These are phyloP conservation scores for Adelognathus sp. DNA, from an alignment of 2,888 invertebrate genomes.

Conservation along the genomic window DNA sequence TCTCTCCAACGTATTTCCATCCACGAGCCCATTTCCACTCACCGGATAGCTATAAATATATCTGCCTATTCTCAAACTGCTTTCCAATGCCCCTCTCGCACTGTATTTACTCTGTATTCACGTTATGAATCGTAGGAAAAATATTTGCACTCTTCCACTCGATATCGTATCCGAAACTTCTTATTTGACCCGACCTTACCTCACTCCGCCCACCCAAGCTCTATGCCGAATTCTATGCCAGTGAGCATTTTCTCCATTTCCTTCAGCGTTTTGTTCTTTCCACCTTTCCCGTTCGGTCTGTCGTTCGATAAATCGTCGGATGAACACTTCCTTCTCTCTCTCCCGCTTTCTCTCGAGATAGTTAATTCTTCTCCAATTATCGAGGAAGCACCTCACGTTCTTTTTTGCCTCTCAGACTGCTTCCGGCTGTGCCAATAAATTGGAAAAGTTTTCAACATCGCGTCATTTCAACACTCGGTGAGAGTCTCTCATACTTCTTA, in stretches of 20 bases:
- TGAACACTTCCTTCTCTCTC: constrained; percentile 5
- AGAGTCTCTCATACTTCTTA: background rate
- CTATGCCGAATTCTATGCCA: constrained; percentile 5
- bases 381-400: constrained; percentile 37
- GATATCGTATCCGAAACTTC: constrained; percentile 58
- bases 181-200: constrained; percentile 57
- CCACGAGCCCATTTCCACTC: background rate
- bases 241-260: constrained; percentile 21
- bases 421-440: constrained; percentile 46
- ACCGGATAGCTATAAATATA: background rate
- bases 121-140: constrained; percentile 60
- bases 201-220: background rate
- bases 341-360: constrained; percentile 30
- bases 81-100: constrained; percentile 18
- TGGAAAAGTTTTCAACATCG: constrained; percentile 48
- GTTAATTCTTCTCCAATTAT: constrained; percentile 53
- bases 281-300: too few relatives aligned
- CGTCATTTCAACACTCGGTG: constrained; percentile 13
- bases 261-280: background rate
- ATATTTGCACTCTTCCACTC: constrained; percentile 64
- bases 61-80: constrained; percentile 7
- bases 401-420: constrained; percentile 21
- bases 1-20: constrained; percentile 12
- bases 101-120: constrained; percentile 64
- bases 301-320: constrained; percentile 40